Base-by-base conservation (phyloP, 2,888 invertebrate species). In the Drosophila infuscata region DNA sequence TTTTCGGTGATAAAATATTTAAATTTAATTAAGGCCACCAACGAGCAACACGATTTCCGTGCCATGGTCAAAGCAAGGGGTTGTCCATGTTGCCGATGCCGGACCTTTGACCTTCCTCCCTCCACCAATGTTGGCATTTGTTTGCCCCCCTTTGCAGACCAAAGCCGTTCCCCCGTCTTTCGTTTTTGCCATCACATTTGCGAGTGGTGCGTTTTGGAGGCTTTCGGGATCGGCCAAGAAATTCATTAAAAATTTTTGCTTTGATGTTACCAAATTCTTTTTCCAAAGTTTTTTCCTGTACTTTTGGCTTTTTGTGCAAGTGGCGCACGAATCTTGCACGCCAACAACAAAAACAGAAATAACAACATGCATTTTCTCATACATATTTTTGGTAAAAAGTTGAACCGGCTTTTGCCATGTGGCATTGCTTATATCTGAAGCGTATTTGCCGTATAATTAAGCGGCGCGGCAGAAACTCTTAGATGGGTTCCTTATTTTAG, bases 11-110 rank as follows among this genome's bases (percentile, higher is more conserved):
- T 92, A 92, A 92, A 92, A 93, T 92, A 93, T 93, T 92, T 93
- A 92, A 92, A 92, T 93, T 92, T 92, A 93, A 92, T 92, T 93
- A 93, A 92, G 92, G 91, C 92, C 92, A 91, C 92, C 91, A 90
- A 89, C 91, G 90, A 88, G 89, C 90, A 90, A 88, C 82, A 87
- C 82, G 85, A 75, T 81, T 89, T 88, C 74, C 78, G 77, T 75
- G 85, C 81, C 89, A 82, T 73, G 73, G 83, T 74, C 85, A 84
- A 88, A 83, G 83, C 17, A 65, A 52, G 75, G 48, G 67, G 51
- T 51, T 53, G 54, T 62, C 54, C 64, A 52, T 70, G 51, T 67
- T 54, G 64, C 46, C 46, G 25, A 46, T 46, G 68, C 79, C 81
- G 80, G 76, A 86, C 83, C 82, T 82, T 75, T 83, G 83, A 83